A percentile compares a stretch with the other conserved stretches of the same genome.
These are phyloP conservation scores for Stegostoma tigrinum DNA, from an alignment of 2,113 vertebrate species.

Conservation along the genomic window DNA sequence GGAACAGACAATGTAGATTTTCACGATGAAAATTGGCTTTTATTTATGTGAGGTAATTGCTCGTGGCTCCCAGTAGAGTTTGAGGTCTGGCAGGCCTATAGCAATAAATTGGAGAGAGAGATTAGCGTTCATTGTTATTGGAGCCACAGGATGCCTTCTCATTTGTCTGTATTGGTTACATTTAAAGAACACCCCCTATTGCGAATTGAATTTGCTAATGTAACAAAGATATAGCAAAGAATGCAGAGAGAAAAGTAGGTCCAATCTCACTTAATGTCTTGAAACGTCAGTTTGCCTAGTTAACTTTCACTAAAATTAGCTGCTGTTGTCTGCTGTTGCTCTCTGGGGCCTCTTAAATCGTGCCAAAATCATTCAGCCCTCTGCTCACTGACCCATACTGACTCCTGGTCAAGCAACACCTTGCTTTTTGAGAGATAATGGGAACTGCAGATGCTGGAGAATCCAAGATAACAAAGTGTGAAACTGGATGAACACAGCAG, in stretches of 20 bases:
- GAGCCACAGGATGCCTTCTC: background rate
- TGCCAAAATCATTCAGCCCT: background rate
- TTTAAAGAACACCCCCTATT: background rate
- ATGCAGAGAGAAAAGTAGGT: background rate
- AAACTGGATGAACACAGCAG: too few species aligned
- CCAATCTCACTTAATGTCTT: background rate
- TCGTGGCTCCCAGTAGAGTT: constrained; percentile 26
- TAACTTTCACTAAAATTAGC: background rate
- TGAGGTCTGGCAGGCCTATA: constrained; percentile 13
- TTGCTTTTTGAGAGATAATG: background rate
- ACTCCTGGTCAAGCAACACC: background rate
- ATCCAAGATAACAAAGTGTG: too few species aligned
- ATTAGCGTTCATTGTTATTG: constrained; percentile 25
- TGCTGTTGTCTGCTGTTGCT: background rate
- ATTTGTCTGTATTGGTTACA: constrained; percentile 26
- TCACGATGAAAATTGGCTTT: constrained; percentile 12
- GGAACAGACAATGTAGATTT: constrained; percentile 22
- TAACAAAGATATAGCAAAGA: background rate
- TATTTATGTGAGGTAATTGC: constrained; percentile 30
- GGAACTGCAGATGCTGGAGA: too few species aligned
- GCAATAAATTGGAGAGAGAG: constrained; percentile 22
- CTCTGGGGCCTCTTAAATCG: background rate
- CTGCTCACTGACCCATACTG: background rate
- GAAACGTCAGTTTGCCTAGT: background rate
- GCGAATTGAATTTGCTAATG: constrained; percentile 21